These are phyloP conservation scores for Zingel zingel DNA, from an alignment of 2,113 vertebrate species.

Conservation along the genomic window DNA sequence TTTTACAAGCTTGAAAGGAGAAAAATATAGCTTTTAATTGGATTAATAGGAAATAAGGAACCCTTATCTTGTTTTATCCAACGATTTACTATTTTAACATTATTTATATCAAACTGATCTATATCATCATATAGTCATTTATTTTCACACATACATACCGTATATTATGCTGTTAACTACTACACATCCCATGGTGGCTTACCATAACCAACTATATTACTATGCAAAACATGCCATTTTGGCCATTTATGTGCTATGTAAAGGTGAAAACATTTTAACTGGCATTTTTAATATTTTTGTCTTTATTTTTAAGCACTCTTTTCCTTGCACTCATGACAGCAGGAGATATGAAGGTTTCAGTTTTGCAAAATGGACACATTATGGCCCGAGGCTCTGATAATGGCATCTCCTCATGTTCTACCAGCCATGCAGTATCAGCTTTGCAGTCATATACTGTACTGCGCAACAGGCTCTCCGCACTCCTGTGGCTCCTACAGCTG, in stretches of 20 bases:
- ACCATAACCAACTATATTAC: no score
- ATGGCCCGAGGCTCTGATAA: not conserved
- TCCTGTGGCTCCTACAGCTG: slow-evolving; percentile 1
- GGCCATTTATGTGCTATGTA: not conserved
- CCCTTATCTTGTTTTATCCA: not conserved
- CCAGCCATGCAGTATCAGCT: not conserved
- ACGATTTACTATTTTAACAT: no score
- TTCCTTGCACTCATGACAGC: not conserved
- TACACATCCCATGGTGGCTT: no score
- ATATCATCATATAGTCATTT: no score
- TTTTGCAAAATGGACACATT: not conserved
- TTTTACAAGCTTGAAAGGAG: not conserved
- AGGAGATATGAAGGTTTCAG: not conserved
- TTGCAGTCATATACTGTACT: slow-evolving; percentile 34
- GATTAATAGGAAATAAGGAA: not conserved
- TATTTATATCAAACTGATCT: no score
- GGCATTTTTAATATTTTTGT: not conserved
- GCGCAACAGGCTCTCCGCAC: slow-evolving; percentile 57
- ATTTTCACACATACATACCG: no score
- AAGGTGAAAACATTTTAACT: not conserved
- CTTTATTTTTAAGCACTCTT: no score
- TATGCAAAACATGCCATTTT: no score
- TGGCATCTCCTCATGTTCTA: not conserved
- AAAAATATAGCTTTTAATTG: not conserved
- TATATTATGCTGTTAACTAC: not conserved